These are phyloP conservation scores for Styela clava DNA, from an alignment of 23 tunicate genomes.

Conservation along the genomic window DNA sequence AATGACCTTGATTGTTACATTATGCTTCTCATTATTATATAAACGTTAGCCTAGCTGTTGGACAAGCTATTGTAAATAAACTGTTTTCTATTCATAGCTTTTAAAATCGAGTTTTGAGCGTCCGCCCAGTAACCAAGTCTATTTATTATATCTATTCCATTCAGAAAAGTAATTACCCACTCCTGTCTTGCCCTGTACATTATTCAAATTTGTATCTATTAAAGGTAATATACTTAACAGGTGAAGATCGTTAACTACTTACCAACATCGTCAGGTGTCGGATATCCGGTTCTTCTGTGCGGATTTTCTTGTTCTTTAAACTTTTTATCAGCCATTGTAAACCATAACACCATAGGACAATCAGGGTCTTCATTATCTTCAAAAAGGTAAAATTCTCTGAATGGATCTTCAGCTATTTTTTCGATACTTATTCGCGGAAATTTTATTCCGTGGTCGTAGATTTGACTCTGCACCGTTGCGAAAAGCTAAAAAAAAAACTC, in stretches of 20 bases:
- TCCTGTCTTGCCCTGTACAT: no score
- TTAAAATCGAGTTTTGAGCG: not conserved
- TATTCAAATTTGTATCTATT: not conserved
- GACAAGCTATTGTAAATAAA: no score
- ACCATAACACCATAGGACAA: conserved; percentile 26
- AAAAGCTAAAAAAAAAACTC: not conserved
- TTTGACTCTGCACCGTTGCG: conserved; percentile 1
- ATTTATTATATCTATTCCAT: not conserved
- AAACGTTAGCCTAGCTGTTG: no score
- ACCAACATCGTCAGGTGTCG: not conserved
- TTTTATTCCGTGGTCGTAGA: conserved; percentile 9
- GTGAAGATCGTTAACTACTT: no score
- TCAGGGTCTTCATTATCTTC: conserved; percentile 21
- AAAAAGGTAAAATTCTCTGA: conserved; percentile 9
- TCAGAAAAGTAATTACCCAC: not conserved
- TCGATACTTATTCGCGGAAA: conserved; percentile 11
- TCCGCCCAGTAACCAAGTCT: not conserved
- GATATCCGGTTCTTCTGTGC: not conserved
- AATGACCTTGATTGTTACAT: no score
- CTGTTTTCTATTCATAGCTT: not conserved
- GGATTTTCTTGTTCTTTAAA: conserved; percentile 5
- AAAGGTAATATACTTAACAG: no score
- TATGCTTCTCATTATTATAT: no score
- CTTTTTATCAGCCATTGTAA: not conserved
- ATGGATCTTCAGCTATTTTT: conserved; percentile 16